phyloP scores from a whole-genome alignment of 2,888 invertebrate genomes.

The Miltochrista miniata region DNA sequence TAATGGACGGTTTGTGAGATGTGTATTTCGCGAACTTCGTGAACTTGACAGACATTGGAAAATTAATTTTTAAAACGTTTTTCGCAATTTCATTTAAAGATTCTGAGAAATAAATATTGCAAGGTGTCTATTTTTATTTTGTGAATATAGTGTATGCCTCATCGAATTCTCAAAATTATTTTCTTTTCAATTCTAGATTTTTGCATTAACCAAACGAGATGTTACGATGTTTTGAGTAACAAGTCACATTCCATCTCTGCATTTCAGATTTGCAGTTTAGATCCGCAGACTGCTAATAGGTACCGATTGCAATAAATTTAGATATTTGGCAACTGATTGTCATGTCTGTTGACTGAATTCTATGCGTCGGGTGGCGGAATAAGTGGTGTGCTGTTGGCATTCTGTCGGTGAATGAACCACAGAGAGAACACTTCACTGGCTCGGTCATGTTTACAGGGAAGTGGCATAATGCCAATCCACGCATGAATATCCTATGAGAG shows the following conservation, averaged over 20 bases:
- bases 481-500: conserved; percentile 49
- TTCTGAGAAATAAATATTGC: conserved; percentile 11
- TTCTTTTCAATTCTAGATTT: too few relatives aligned
- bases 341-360: conserved; percentile 43
- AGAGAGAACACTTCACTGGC: conserved; percentile 29
- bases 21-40: background rate
- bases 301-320: conserved; percentile 43
- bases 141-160: conserved; percentile 15
- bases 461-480: conserved; percentile 66
- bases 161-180: background rate
- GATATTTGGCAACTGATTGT: conserved; percentile 40
- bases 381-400: conserved; percentile 33
- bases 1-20: too few relatives aligned
- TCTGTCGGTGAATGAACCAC: conserved; percentile 51
- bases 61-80: background rate
- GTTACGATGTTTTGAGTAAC: background rate
- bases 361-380: conserved; percentile 25
- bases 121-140: conserved; percentile 8
- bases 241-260: conserved; percentile 19
- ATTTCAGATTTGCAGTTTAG: conserved; percentile 31
- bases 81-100: conserved; percentile 13
- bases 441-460: conserved; percentile 40
- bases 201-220: too few relatives aligned
- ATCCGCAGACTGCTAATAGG: conserved; percentile 35
- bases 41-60: background rate